phyloP scores from a whole-genome alignment of 1,140 invertebrate genomes.

The Eriocheir sinensis region DNA sequence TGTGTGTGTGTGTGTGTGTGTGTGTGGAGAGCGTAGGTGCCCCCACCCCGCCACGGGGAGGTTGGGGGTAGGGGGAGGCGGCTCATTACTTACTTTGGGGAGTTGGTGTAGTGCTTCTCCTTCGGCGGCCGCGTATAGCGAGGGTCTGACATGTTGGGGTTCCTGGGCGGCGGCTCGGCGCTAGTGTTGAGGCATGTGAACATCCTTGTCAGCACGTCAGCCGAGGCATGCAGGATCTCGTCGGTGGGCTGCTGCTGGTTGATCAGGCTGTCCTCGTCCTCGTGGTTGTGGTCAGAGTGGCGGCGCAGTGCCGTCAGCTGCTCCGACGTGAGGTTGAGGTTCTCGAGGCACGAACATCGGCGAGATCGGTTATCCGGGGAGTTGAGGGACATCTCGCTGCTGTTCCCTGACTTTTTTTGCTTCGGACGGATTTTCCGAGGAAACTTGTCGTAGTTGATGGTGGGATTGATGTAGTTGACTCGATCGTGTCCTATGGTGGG shows the following conservation, averaged over 20 bases:
- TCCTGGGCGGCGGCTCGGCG: conserved; percentile 60
- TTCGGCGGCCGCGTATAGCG: conserved; percentile 46
- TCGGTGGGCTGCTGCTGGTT: conserved; percentile 62
- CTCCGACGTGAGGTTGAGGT: conserved; percentile 67
- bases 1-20: not conserved
- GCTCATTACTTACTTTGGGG: conserved; percentile 54
- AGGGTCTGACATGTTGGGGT: not conserved
- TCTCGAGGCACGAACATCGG: conserved; percentile 69
- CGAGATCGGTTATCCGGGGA: conserved; percentile 57
- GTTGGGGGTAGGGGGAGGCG: not conserved
- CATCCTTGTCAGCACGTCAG: conserved; percentile 73
- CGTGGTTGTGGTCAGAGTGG: conserved; percentile 66
- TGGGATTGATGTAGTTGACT: conserved; percentile 80
- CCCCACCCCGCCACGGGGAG: not conserved
- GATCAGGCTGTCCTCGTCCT: conserved; percentile 44
- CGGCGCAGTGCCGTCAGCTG: conserved; percentile 59
- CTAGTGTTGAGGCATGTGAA: conserved; percentile 72
- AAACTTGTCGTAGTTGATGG: conserved; percentile 80
- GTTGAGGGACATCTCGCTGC: conserved; percentile 60
- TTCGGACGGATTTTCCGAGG: conserved; percentile 76
- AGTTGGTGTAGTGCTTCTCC: not conserved
- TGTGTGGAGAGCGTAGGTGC: too few species aligned
- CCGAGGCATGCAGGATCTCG: conserved; percentile 60
- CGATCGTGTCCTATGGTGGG: conserved; percentile 79
- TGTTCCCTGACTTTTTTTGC: conserved; percentile 48